Conservation (phyloP, 2,797 vertebrate genomes). For the Crypturellus tataupa region DNA sequence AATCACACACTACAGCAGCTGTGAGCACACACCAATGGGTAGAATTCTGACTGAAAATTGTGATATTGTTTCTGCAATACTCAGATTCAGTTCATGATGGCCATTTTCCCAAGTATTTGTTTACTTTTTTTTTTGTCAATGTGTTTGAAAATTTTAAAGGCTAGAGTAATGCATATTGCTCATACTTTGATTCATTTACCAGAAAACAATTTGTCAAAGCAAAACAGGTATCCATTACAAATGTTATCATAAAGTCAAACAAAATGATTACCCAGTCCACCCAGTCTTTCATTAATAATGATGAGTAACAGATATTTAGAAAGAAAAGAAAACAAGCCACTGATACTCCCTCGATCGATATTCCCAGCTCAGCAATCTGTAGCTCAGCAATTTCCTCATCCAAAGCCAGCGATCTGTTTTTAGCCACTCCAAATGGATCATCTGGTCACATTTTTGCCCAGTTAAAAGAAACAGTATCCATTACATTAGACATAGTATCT, state of each 20-base stretch:
- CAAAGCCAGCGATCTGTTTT: neutral
- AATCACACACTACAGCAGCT: neutral
- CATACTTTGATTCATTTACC: neutral
- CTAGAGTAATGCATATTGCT: neutral
- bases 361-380: neutral
- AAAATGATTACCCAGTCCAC: neutral
- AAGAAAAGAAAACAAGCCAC: neutral
- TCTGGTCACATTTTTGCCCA: neutral
- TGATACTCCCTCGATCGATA: neutral
- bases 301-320: neutral
- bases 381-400: neutral
- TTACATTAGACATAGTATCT: neutral
- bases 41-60: neutral
- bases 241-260: neutral
- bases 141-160: neutral
- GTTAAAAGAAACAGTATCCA: neutral
- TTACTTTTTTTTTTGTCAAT: neutral
- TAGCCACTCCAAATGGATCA: neutral
- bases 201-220: neutral
- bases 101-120: neutral
- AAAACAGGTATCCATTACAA: neutral
- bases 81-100: neutral
- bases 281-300: neutral
- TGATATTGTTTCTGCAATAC: neutral
- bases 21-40: neutral